Evolutionary conservation across 2,113 vertebrate species (phyloP), one percentile per base, ranked within the genome.

Genomic region (Heloderma charlesbogerti): DNA sequence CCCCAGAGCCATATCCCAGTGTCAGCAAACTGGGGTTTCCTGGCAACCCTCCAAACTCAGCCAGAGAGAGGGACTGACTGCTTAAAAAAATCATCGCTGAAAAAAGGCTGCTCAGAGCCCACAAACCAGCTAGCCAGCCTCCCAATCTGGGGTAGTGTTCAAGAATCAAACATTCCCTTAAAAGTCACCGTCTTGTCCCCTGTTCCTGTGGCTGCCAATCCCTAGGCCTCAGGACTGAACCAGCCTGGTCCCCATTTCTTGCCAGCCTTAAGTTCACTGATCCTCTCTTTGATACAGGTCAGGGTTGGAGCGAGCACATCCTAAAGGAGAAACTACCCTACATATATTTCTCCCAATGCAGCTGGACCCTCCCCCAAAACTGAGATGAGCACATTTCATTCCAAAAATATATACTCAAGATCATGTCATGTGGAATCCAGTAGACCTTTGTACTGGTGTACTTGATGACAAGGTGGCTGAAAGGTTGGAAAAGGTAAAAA

Each of bases 21-120:
- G 83, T 86, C 83, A 90, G 84, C 75, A 79, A 90, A 90, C 34
- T 54, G 74, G 74, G 83, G 63, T 90, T 71, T 90, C 60, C 83
- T 90, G 89, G 89, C 89, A 90, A 54, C 34, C 45, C 63, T 86
- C 83, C 89, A 86, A 69, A 78, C 81, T 48, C 15, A 29, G 67
- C 63, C 80, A 74, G 4, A 1, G 45, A 83, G 20, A 40, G 69
- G 80, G 66, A 40, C 45, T 57, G 88, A 60, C 60, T 86, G 60
- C 82, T 74, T 54, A 29, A 29, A 81, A n/a, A 45, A 77, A 45
- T 4, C 34, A 69, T 13, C 15, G n/a, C 51, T 43, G 27, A 48
- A 75, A 66, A 60, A 40, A 84, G 48, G 20, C 27, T 54, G 74
- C 74, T 79, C 72, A 48, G 54, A 84, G 34, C 43, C 77, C 45